A percentile compares a stretch with the other conserved stretches of the same genome.
phyloP scores from a whole-genome alignment of 2,888 invertebrate species.

The Tridacna crocea region DNA sequence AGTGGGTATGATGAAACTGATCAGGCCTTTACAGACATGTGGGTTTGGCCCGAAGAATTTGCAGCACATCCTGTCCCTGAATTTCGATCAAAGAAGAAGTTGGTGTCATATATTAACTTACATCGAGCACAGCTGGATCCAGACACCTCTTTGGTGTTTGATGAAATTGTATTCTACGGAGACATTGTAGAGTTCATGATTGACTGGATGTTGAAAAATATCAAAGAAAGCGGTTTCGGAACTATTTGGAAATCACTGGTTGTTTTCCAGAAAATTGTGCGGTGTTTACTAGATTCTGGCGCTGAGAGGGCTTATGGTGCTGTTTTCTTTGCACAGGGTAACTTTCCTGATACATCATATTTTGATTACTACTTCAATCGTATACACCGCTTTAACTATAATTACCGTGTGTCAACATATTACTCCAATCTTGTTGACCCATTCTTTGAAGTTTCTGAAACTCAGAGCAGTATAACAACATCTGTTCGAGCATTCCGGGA shows the following conservation, averaged over 20 bases:
- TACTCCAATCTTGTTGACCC: slow-evolving; percentile 90
- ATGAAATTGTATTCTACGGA: slow-evolving; percentile 65
- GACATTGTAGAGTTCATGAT: slow-evolving; percentile 70
- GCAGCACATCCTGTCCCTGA: slow-evolving; percentile 17
- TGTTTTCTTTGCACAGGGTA: slow-evolving; percentile 93
- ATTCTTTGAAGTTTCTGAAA: slow-evolving; percentile 14
- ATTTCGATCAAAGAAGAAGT: slow-evolving; percentile 32
- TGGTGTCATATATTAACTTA: slow-evolving; percentile 29
- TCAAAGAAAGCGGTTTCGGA: slow-evolving; percentile 69
- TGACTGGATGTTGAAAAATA: slow-evolving; percentile 71
- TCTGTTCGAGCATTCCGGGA: slow-evolving; percentile 85
- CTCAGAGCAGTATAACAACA: slow-evolving; percentile 25
- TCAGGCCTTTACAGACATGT: slow-evolving; percentile 60
- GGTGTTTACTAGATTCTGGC: slow-evolving; percentile 94
- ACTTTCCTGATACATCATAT: slow-evolving; percentile 88
- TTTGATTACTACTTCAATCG: slow-evolving; percentile 92
- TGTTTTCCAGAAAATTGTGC: slow-evolving; percentile 93
- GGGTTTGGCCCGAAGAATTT: slow-evolving; percentile 50
- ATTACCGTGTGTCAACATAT: slow-evolving; percentile 92
- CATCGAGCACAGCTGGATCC: slow-evolving; percentile 36
- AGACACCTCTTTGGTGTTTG: slow-evolving; percentile 17
- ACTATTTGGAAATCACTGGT: slow-evolving; percentile 86
- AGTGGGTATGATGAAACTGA: slow-evolving; percentile 70
- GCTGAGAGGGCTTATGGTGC: slow-evolving; percentile 94
- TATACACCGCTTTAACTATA: slow-evolving; percentile 91